phyloP scores from a whole-genome alignment of 2,888 invertebrate species.

The Hoplodrina ambigua region DNA sequence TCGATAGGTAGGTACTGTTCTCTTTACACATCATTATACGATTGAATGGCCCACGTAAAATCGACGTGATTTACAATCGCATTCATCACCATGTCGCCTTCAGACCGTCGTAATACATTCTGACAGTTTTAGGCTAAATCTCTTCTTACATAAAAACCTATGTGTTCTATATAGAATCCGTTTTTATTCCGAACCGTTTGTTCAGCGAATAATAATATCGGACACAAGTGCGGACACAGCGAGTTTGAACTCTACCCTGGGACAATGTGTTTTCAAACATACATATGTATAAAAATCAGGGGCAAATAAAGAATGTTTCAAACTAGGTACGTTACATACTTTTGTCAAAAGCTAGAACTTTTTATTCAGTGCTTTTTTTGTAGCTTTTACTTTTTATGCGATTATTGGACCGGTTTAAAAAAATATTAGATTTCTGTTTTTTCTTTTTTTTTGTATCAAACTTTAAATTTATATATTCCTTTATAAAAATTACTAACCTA shows the following conservation, averaged over 20 bases:
- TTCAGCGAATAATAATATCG: constrained; percentile 50
- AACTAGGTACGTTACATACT: neutral
- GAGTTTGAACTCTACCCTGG: constrained; percentile 36
- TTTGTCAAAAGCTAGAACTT: neutral
- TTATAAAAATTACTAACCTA: too few relatives aligned
- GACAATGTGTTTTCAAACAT: constrained; percentile 37
- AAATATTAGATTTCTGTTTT: neutral
- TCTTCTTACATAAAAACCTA: constrained; percentile 29
- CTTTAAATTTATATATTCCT: too few relatives aligned
- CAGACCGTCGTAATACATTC: constrained; percentile 30
- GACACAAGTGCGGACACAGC: constrained; percentile 29
- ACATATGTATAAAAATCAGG: constrained; percentile 26
- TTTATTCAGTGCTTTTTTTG: neutral
- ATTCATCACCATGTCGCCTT: constrained; percentile 22
- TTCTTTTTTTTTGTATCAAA: neutral
- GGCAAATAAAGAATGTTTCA: constrained; percentile 17
- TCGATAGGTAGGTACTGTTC: too few relatives aligned
- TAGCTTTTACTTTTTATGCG: neutral
- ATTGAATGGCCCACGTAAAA: constrained; percentile 6
- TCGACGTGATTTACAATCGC: constrained; percentile 24
- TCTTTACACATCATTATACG: constrained; percentile 6
- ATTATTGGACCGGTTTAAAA: neutral
- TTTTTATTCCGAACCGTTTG: constrained; percentile 43
- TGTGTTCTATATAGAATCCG: constrained; percentile 30
- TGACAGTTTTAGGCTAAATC: constrained; percentile 35